These are phyloP conservation scores for Epistrophella euchroma DNA, from an alignment of 2,888 invertebrate genomes.

Conservation along the genomic window DNA sequence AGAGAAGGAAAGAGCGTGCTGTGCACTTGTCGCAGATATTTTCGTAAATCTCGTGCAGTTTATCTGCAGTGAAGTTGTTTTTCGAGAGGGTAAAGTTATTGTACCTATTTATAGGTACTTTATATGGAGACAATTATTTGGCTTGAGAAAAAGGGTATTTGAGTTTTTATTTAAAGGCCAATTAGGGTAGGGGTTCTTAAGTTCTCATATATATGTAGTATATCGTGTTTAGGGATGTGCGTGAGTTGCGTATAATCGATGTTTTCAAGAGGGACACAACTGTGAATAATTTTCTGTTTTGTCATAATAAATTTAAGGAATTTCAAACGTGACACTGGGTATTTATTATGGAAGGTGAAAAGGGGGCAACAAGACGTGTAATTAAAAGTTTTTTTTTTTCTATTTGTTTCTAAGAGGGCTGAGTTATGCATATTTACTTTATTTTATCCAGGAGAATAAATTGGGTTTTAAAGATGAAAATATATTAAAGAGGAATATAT, in stretches of 20 bases:
- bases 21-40: conserved; percentile 53
- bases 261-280: conserved; percentile 22
- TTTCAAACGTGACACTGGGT: conserved; percentile 17
- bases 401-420: neutral
- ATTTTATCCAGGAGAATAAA: neutral
- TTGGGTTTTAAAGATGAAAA: neutral
- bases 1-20: neutral
- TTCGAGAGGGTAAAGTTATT: conserved; percentile 28
- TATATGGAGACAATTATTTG: conserved; percentile 7
- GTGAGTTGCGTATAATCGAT: conserved; percentile 52
- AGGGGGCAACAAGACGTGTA: neutral
- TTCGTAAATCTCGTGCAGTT: conserved; percentile 43
- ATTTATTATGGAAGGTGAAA: neutral
- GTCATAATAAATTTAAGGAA: conserved; percentile 28
- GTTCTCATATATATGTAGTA: no score
- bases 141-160: neutral
- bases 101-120: neutral
- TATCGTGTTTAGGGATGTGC: conserved; percentile 33
- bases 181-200: neutral
- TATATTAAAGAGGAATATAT: neutral
- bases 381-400: conserved; percentile 15
- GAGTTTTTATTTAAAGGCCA: neutral
- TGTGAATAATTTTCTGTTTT: conserved; percentile 37
- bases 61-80: conserved; percentile 52
- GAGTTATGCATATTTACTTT: neutral